These are phyloP conservation scores for Drosophila kurseongensis DNA, from an alignment of 1,140 invertebrate genomes.

Conservation along the genomic window DNA sequence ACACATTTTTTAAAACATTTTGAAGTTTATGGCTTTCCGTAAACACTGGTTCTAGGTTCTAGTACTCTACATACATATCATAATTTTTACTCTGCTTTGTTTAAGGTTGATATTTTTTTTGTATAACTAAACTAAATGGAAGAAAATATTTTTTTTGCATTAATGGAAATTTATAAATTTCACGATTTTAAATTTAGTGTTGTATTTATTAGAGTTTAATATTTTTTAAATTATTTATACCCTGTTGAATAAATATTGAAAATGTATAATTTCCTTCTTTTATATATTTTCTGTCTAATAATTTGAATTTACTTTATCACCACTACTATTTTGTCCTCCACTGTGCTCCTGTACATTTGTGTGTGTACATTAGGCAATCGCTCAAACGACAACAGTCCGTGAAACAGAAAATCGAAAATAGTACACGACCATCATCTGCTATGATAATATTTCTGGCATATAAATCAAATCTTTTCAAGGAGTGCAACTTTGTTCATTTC, in stretches of 20 bases:
- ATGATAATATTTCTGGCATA: conserved; percentile 35
- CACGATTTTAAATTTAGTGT: no score
- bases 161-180: no score
- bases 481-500: conserved; percentile 33
- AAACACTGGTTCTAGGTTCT: no score
- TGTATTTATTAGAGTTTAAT: no score
- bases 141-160: no score
- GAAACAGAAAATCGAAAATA: conserved; percentile 54
- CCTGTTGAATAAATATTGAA: no score
- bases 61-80: no score
- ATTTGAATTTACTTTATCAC: background rate
- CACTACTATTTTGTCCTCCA: conserved; percentile 7
- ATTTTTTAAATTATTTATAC: no score
- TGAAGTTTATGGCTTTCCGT: background rate
- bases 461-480: conserved; percentile 51
- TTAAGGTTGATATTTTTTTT: no score
- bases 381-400: conserved; percentile 58
- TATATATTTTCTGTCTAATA: background rate
- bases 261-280: no score
- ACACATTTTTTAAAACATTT: background rate
- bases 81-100: no score
- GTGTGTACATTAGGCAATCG: conserved; percentile 42
- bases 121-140: no score
- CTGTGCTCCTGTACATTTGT: conserved; percentile 9
- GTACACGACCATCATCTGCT: conserved; percentile 43